phyloP scores from a whole-genome alignment of 2,888 invertebrate species.

The Herminia tarsipennalis region DNA sequence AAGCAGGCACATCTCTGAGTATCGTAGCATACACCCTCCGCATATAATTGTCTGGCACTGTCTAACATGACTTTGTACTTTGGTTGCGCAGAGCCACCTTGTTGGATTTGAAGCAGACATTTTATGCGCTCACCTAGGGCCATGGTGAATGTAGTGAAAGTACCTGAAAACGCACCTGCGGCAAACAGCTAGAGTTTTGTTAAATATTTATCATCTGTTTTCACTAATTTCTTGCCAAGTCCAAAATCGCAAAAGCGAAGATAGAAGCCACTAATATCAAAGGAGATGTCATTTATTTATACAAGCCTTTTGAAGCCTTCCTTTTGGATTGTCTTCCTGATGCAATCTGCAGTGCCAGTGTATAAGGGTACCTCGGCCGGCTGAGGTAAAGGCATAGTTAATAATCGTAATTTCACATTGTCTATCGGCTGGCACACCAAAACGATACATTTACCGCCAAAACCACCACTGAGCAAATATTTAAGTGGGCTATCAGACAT shows the following conservation, averaged over 20 bases:
- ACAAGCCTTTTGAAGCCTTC: slow-evolving; percentile 95
- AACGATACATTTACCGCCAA: slow-evolving; percentile 98
- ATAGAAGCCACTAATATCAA: slow-evolving; percentile 99
- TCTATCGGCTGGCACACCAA: slow-evolving; percentile 98
- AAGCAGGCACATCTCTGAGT: slow-evolving; percentile 96
- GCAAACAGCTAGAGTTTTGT: slow-evolving; percentile 92
- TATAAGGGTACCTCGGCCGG: slow-evolving; percentile 93
- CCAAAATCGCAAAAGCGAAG: slow-evolving; percentile 99
- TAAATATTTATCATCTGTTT: slow-evolving; percentile 87
- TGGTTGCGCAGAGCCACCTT: slow-evolving; percentile 87
- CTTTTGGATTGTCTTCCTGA: slow-evolving; percentile 93
- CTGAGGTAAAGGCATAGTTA: slow-evolving; percentile 95
- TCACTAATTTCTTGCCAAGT: slow-evolving; percentile 92
- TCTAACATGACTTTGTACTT: slow-evolving; percentile 97
- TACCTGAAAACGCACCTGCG: slow-evolving; percentile 98
- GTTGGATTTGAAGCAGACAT: slow-evolving; percentile 97
- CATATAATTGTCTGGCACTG: slow-evolving; percentile 94
- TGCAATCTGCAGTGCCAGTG: slow-evolving; percentile 96
- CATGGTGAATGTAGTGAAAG: slow-evolving; percentile 98
- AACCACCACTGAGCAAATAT: slow-evolving; percentile 98
- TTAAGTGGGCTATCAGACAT: slow-evolving; percentile 92
- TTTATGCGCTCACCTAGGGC: slow-evolving; percentile 99
- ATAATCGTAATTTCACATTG: slow-evolving; percentile 97
- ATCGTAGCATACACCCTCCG: slow-evolving; percentile 90
- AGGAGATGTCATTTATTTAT: slow-evolving; percentile 97